Evolutionary conservation across 2,888 invertebrate species (phyloP).

Genomic region (Willowsia nigromaculata): DNA sequence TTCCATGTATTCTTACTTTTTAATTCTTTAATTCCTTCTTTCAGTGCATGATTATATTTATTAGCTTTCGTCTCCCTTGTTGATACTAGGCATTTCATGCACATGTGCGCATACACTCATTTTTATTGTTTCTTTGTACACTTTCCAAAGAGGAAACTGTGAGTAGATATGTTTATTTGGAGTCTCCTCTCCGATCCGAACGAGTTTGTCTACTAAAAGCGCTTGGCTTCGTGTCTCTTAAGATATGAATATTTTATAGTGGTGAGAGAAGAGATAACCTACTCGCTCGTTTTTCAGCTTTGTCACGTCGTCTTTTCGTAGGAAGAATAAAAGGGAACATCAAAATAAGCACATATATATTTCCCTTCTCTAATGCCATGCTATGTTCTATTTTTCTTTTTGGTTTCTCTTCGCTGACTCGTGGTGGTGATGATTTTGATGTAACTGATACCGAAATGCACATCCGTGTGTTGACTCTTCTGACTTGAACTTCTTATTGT

Average conservation of each 20-base stretch:
- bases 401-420: constrained; percentile 67
- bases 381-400: constrained; percentile 58
- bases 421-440: constrained; percentile 67
- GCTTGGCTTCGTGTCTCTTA: neutral
- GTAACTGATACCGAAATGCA: constrained; percentile 67
- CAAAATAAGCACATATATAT: neutral
- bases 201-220: neutral
- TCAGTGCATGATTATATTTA: constrained; percentile 61
- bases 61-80: constrained; percentile 28
- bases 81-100: constrained; percentile 35
- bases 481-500: constrained; percentile 51
- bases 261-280: neutral
- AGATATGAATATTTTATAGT: constrained; percentile 26
- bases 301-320: constrained; percentile 48
- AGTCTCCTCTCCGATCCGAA: neutral
- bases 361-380: constrained; percentile 45
- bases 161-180: neutral
- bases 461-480: constrained; percentile 53
- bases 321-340: constrained; percentile 27
- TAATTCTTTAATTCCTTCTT: constrained; percentile 64
- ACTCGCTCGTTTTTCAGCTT: constrained; percentile 26
- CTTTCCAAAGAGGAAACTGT: neutral
- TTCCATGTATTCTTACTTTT: constrained; percentile 5
- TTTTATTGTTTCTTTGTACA: constrained; percentile 59
- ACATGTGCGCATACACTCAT: constrained; percentile 49